Base-by-base conservation (phyloP, 2,888 invertebrate genomes). In the Chloroclysta siterata region DNA sequence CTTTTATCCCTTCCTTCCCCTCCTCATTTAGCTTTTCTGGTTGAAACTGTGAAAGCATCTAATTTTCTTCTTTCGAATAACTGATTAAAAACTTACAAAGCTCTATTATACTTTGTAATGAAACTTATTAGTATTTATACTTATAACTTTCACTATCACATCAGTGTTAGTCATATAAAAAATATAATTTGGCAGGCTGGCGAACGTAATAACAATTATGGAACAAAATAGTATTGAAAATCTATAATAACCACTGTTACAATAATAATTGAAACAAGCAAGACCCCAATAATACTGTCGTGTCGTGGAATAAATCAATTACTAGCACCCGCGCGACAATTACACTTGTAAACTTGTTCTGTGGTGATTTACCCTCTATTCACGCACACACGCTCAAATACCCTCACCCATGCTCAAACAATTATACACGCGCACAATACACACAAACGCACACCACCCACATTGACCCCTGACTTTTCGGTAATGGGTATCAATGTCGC, bases 291-390 rank as follows among this genome's bases (percentile, higher is more conserved):
- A 56, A 74, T 73, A 72, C 73, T 69, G 75, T 71, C 74, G 70
- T 69, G 75, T 71, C 74, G 70, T 72, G 68, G 81, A 83, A 87
- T 89, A 88, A 89, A 89, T 89, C 88, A 88, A 88, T 89, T 89
- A 88, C 81, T 63, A 70, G 77, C 87, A 87, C 84, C 87, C 84
- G 85, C 84, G 78, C 84, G 82, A 87, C 84, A 83, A 87, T 86
- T 84, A 87, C 86, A 87, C 87, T 88, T 83, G 86, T 85, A 83
- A 85, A 84, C 82, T 87, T 84, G 83, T 84, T 79, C 81, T 76
- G 81, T 83, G 82, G 82, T 83, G 82, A 83, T 84, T 81, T 81
- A 72, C 77, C 76, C 77, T 71, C 76, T 77, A 76, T 81, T 73
- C 77, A 76, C 51, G 11, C 63, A 51, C 53, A 74, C 72, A 50